Evolutionary conservation across 1,140 invertebrate species (phyloP).

Genomic region (Nomia melanderi): DNA sequence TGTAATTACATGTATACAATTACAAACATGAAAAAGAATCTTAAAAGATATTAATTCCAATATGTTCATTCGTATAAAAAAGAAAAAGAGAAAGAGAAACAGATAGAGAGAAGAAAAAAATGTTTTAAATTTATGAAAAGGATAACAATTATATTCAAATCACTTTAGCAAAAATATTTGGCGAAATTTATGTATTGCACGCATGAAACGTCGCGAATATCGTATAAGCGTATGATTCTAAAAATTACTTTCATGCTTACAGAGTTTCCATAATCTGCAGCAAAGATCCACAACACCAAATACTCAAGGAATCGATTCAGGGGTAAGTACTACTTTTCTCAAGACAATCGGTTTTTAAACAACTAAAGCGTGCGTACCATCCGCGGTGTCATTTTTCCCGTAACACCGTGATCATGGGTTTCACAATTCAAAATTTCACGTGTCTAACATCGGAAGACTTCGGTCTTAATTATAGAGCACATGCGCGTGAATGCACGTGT

Average conservation of each 20-base stretch:
- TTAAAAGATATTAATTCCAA: not conserved
- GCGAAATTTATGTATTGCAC: no score
- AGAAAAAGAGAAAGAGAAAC: not conserved
- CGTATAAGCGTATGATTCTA: not conserved
- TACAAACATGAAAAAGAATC: not conserved
- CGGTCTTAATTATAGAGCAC: slow-evolving; percentile 35
- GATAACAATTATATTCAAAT: not conserved
- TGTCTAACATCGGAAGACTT: not conserved
- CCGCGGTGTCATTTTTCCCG: no score
- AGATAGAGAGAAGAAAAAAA: no score
- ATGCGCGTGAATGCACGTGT: slow-evolving; percentile 19
- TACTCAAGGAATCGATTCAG: slow-evolving; percentile 80
- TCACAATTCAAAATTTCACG: not conserved
- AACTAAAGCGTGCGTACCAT: no score
- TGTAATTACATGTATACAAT: not conserved
- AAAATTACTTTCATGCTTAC: slow-evolving; percentile 49
- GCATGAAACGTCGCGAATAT: not conserved
- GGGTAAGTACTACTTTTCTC: slow-evolving; percentile 69
- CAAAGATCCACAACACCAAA: slow-evolving; percentile 80
- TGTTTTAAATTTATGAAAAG: not conserved
- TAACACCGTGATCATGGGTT: not conserved
- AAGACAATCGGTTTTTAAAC: no score
- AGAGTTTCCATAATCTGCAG: slow-evolving; percentile 79
- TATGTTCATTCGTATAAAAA: not conserved
- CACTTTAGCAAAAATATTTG: not conserved